A percentile compares a stretch with the other conserved stretches of the same genome.
Evolutionary conservation across 2,113 vertebrate genomes (phyloP).

Genomic region (Poecile atricapillus): DNA sequence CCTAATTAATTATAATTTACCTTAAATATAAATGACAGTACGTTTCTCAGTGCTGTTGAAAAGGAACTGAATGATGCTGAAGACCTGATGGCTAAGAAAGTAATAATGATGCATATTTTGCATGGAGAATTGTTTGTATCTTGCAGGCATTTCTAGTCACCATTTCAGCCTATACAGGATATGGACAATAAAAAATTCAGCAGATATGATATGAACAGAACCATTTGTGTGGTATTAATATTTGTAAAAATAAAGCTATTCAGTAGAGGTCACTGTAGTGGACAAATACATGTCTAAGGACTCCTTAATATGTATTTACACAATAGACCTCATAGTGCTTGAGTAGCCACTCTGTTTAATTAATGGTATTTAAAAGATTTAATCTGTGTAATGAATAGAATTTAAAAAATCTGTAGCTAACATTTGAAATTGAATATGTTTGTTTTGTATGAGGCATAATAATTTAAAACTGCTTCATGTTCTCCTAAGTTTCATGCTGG

Average conservation of each 20-base stretch:
- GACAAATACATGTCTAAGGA: neutral
- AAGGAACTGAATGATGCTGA: neutral
- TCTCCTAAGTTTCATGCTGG: neutral
- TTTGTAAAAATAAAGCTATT: neutral
- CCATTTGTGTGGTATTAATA: neutral
- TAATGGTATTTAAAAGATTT: neutral
- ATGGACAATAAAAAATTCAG: neutral
- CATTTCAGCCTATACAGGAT: neutral
- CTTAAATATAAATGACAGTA: neutral
- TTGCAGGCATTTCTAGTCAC: neutral
- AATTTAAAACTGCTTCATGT: neutral
- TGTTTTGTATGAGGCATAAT: neutral
- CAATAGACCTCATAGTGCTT: neutral
- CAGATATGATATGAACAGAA: neutral
- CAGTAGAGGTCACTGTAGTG: neutral
- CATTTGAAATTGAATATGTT: neutral
- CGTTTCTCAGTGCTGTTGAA: neutral
- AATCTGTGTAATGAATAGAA: neutral
- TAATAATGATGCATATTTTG: neutral
- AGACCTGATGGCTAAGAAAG: neutral
- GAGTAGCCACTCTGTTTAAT: neutral
- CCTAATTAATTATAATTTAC: neutral
- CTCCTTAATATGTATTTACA: neutral
- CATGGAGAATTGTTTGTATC: neutral
- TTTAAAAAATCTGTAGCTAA: neutral